A percentile compares a stretch with the other conserved stretches of the same genome.
phyloP scores from a whole-genome alignment of 2,888 invertebrate species.

The Volucella inflata region DNA sequence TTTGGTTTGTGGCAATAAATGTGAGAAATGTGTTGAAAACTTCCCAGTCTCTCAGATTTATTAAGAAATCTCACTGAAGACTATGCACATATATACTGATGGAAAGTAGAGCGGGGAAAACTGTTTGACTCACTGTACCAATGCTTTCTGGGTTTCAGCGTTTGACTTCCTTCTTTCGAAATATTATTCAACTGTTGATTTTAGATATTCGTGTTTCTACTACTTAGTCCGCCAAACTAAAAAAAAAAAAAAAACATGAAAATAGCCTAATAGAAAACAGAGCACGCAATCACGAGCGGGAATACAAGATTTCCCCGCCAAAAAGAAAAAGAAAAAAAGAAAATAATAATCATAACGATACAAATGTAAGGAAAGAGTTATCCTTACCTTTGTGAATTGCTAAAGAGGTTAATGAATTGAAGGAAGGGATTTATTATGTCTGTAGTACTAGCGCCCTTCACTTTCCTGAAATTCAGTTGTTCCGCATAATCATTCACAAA shows the following conservation, averaged over 20 bases:
- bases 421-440: conserved; percentile 16
- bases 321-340: too few species aligned
- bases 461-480: conserved; percentile 29
- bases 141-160: conserved; percentile 6
- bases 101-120: too few species aligned
- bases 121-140: conserved; percentile 32
- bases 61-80: too few species aligned
- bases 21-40: too few species aligned
- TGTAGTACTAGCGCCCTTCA: conserved; percentile 22
- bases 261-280: conserved; percentile 46
- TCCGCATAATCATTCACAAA: conserved; percentile 23
- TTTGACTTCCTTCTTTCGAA: conserved; percentile 37
- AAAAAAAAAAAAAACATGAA: conserved; percentile 17
- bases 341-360: neutral
- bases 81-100: too few species aligned
- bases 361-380: conserved; percentile 9
- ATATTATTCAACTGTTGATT: conserved; percentile 69
- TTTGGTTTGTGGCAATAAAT: too few species aligned
- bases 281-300: conserved; percentile 63
- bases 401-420: conserved; percentile 38
- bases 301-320: neutral
- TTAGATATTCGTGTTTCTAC: conserved; percentile 52
- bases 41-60: too few species aligned
- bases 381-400: conserved; percentile 51
- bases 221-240: conserved; percentile 33